Evolutionary conservation across 2,113 vertebrate genomes (phyloP).

Genomic region (Pimephales promelas): DNA sequence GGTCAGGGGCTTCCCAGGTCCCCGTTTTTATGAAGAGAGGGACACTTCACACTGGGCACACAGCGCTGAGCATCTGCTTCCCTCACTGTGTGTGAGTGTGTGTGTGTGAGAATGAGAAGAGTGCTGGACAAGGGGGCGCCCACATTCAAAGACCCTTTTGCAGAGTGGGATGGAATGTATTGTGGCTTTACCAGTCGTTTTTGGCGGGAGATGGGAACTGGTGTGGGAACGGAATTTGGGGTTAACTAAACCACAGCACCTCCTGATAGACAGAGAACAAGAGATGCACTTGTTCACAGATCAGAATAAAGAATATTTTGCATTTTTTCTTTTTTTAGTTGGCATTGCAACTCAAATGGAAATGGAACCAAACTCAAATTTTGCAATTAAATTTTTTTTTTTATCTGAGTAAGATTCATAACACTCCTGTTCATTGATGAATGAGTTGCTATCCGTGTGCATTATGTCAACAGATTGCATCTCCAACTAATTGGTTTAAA

Average conservation of each 20-base stretch:
- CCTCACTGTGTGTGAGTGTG: slow-evolving; percentile 40
- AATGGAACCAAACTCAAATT: background rate
- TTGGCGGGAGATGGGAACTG: slow-evolving; percentile 53
- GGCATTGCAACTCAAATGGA: background rate
- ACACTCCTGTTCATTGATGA: no score
- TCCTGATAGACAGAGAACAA: slow-evolving; percentile 28
- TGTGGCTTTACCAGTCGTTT: slow-evolving; percentile 54
- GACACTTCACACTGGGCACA: slow-evolving; percentile 45
- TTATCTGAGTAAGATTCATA: background rate
- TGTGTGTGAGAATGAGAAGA: slow-evolving; percentile 35
- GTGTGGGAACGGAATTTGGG: slow-evolving; percentile 62
- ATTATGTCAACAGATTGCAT: background rate
- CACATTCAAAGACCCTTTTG: slow-evolving; percentile 57
- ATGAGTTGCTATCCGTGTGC: background rate
- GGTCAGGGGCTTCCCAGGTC: slow-evolving; percentile 67
- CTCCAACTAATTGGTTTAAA: slow-evolving; percentile 2
- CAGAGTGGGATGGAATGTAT: slow-evolving; percentile 52
- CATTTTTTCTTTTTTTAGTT: background rate
- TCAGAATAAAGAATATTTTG: background rate
- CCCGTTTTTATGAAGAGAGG: slow-evolving; percentile 41
- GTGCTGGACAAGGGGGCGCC: slow-evolving; percentile 42
- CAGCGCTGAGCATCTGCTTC: slow-evolving; percentile 63
- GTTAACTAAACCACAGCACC: slow-evolving; percentile 38
- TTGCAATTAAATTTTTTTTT: background rate
- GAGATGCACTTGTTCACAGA: background rate